Conservation (phyloP, 2,113 vertebrate genomes). For the Mesoclemmys tuberculata region DNA sequence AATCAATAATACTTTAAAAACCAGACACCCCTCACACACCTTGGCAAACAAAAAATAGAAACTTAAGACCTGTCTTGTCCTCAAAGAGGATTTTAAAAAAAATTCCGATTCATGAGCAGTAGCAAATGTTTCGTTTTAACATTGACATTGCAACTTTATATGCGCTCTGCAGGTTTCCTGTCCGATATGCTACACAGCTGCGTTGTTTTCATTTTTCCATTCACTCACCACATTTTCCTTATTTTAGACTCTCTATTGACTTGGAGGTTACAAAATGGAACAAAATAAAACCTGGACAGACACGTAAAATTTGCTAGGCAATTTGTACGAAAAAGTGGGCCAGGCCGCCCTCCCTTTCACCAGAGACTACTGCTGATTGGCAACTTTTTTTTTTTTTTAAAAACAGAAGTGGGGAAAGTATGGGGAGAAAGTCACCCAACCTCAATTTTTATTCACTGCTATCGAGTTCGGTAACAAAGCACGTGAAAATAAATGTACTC, state of each 20-base stretch:
- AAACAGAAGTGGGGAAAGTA: not conserved
- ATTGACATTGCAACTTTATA: not conserved
- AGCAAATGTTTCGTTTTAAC: not conserved
- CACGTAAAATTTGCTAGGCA: not conserved
- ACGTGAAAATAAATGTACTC: not conserved
- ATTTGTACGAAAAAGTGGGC: not conserved
- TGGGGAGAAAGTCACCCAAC: not conserved
- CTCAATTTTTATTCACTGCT: not conserved
- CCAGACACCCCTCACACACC: not conserved
- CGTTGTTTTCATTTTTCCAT: slow-evolving; percentile 27
- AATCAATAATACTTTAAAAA: not conserved
- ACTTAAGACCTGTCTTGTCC: not conserved
- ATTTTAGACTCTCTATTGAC: slow-evolving; percentile 56
- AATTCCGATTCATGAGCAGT: not conserved
- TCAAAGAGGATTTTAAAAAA: not conserved
- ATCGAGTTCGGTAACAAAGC: not conserved
- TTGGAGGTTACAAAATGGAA: slow-evolving; percentile 30
- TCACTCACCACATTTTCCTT: slow-evolving; percentile 17
- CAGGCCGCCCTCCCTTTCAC: not conserved
- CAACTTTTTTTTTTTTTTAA: too few species aligned
- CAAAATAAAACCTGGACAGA: not conserved
- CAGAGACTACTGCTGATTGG: not conserved
- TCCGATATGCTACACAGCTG: not conserved
- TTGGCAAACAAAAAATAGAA: not conserved
- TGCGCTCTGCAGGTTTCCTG: not conserved